These are phyloP conservation scores for Telmatherina bonti DNA, from an alignment of 2,797 vertebrate genomes.

Conservation along the genomic window DNA sequence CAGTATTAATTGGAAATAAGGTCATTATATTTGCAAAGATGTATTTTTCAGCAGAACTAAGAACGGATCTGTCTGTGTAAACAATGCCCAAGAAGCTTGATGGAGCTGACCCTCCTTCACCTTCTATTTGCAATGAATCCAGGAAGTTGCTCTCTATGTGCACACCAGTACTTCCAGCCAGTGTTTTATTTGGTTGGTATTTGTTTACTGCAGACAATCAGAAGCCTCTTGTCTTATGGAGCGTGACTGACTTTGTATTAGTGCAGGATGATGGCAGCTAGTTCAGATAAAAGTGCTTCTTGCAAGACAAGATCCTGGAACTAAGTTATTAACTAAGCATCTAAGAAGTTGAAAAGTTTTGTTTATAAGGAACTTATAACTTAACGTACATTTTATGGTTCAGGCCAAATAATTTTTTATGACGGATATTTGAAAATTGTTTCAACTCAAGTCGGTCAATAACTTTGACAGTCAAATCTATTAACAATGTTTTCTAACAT, in stretches of 20 bases:
- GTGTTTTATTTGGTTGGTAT: slow-evolving; percentile 38
- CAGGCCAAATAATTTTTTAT: background rate
- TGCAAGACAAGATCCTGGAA: slow-evolving; percentile 22
- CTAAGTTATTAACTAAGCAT: background rate
- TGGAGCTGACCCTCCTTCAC: slow-evolving; percentile 61
- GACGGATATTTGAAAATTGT: background rate
- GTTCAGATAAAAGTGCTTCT: slow-evolving; percentile 21
- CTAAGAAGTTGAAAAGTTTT: background rate
- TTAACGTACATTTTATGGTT: background rate
- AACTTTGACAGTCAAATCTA: background rate
- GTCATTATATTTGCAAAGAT: slow-evolving; percentile 1
- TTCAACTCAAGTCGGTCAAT: background rate
- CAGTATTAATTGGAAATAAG: slow-evolving; percentile 14
- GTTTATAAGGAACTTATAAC: background rate
- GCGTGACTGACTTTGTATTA: slow-evolving; percentile 26
- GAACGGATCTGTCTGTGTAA: slow-evolving; percentile 18
- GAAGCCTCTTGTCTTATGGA: slow-evolving; percentile 22
- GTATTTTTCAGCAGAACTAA: background rate
- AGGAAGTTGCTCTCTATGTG: slow-evolving; percentile 58
- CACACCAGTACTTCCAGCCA: slow-evolving; percentile 15
- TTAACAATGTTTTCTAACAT: background rate
- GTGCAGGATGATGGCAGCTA: slow-evolving; percentile 16
- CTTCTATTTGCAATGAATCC: slow-evolving; percentile 65
- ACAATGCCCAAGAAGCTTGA: slow-evolving; percentile 40
- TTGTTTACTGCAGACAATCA: slow-evolving; percentile 56